Evolutionary conservation across 2,888 invertebrate species (phyloP), one percentile per base, ranked within the genome.

Genomic region (Ischnura elegans): DNA sequence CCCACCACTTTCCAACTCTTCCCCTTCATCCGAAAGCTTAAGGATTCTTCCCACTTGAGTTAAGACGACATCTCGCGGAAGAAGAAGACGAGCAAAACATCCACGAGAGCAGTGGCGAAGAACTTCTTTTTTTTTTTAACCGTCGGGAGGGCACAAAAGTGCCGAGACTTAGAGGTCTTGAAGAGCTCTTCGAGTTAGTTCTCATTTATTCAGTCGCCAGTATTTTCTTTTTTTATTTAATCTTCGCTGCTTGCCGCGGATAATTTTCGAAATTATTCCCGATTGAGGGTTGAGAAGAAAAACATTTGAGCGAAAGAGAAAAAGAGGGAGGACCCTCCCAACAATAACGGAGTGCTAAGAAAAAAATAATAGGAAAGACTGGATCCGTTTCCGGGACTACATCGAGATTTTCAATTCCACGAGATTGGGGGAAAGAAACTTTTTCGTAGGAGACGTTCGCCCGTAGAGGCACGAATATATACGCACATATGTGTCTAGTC

Each of bases 201-300:
- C 10, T 36, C 76, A 4, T 36, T 13, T 36, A 76, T n/a, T n/a
- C 6, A n/a, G n/a, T n/a, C 13, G 29, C 16, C 13, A n/a, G n/a
- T n/a, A n/a, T n/a, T n/a, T n/a, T n/a, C n/a, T n/a, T n/a, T 29
- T 36, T 36, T 36, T 19, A 8, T 36, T 36, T 3, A 76, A 76
- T 36, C 76, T 16, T 36, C 66, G 1, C 16, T 16, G n/a, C n/a
- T 36, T 13, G 13, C 76, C 36, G 36, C 16, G 76, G 76, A 76
- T 76, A 76, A 76, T 76, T 76, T 76, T 36, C 36, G 36, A 36
- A 76, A 76, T 36, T 76, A 76, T 76, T 76, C 76, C 36, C 76
- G 36, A 76, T 76, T 25, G 76, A 16, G 76, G 2, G 76, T 36
- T 8, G 66, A 66, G 66, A n/a, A 66, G 8, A 66, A 29, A 66